Conservation (phyloP, 2,797 vertebrate species). For the Gobio occitaniae region DNA sequence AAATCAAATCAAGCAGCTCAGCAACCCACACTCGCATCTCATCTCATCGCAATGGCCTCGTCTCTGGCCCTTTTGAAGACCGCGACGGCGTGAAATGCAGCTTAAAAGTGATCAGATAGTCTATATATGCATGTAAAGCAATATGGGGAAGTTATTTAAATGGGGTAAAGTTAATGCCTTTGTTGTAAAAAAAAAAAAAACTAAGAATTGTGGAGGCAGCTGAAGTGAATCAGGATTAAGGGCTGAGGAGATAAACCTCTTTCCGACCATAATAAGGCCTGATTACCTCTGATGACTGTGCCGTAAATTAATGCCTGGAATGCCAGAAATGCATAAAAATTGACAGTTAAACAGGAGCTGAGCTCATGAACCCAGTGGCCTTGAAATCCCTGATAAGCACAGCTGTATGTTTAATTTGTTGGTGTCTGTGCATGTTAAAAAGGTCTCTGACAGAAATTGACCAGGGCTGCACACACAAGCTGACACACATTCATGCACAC, state of each 20-base stretch:
- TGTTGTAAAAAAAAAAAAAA: slow-evolving; percentile 44
- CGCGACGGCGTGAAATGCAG: slow-evolving; percentile 44
- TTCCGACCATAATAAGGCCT: slow-evolving; percentile 58
- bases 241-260: slow-evolving; percentile 64
- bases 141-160: slow-evolving; percentile 54
- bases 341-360: slow-evolving; percentile 59
- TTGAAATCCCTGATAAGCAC: slow-evolving; percentile 60
- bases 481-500: neutral
- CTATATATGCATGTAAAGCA: slow-evolving; percentile 44
- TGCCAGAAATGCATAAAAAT: slow-evolving; percentile 64
- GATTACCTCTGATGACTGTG: slow-evolving; percentile 64
- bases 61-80: slow-evolving; percentile 48
- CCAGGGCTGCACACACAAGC: slow-evolving; percentile 18
- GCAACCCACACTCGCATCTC: slow-evolving; percentile 41
- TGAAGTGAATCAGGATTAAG: slow-evolving; percentile 66
- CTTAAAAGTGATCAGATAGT: slow-evolving; percentile 32
- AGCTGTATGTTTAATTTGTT: slow-evolving; percentile 52
- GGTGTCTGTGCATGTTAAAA: slow-evolving; percentile 54
- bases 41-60: slow-evolving; percentile 52
- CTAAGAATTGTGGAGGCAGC: slow-evolving; percentile 48
- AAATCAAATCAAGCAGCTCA: slow-evolving; percentile 62
- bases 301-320: slow-evolving; percentile 59
- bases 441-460: slow-evolving; percentile 40
- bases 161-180: slow-evolving; percentile 57
- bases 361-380: slow-evolving; percentile 54